Conservation (phyloP, 2,888 invertebrate species). For the Acronicta alni region DNA sequence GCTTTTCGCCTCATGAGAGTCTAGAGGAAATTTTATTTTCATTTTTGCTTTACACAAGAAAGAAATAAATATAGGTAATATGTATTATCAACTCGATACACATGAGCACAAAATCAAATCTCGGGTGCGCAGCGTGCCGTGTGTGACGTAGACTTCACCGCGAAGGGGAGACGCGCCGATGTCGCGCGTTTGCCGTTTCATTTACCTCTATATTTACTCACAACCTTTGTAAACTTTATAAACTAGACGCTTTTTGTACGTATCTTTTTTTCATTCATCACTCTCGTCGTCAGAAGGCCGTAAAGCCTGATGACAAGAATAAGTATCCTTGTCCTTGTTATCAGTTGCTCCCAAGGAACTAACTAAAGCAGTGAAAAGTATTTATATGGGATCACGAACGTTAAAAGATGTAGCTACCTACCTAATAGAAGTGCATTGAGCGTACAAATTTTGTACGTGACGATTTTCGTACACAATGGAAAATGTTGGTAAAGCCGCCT, state of each 20-base stretch:
- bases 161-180: slow-evolving; percentile 37
- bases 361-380: neutral
- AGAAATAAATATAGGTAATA: neutral
- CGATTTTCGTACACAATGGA: slow-evolving; percentile 24
- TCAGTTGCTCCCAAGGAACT: no score
- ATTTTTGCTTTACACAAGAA: no score
- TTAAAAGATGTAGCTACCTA: neutral
- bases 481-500: slow-evolving; percentile 4
- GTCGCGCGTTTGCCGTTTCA: slow-evolving; percentile 70
- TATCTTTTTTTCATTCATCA: no score
- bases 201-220: slow-evolving; percentile 61
- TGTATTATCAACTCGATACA: slow-evolving; percentile 61
- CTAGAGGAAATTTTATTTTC: no score
- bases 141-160: slow-evolving; percentile 72
- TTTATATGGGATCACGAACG: neutral
- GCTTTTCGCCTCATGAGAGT: no score
- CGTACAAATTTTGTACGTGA: slow-evolving; percentile 35
- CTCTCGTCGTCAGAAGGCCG: no score
- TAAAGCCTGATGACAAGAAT: no score
- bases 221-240: slow-evolving; percentile 9
- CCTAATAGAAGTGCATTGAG: slow-evolving; percentile 21
- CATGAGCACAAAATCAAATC: slow-evolving; percentile 66
- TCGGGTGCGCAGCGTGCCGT: slow-evolving; percentile 63
- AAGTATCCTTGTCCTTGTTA: no score
- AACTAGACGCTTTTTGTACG: neutral